Evolutionary conservation across 2,797 vertebrate genomes (phyloP).

Genomic region (Gadopsis marmoratus): DNA sequence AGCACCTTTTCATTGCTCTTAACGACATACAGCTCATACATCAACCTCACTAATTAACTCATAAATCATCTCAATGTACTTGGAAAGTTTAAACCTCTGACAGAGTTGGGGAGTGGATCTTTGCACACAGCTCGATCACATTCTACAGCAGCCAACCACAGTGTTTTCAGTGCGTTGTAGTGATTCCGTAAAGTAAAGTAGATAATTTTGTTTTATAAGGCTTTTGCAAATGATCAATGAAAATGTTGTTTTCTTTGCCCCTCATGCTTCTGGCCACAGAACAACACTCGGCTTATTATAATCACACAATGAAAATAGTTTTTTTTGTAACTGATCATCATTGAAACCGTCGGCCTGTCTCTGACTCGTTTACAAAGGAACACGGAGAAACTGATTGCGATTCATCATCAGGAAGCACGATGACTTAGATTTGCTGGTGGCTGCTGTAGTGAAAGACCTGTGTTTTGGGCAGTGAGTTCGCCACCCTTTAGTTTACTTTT

Average conservation of each 20-base stretch:
- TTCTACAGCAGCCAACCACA: constrained; percentile 2
- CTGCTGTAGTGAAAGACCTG: too few species aligned
- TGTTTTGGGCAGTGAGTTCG: too few species aligned
- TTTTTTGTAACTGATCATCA: too few species aligned
- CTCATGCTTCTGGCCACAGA: background rate
- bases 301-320: too few species aligned
- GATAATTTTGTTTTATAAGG: background rate
- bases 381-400: background rate
- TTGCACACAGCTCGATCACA: background rate
- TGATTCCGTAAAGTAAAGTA: background rate
- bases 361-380: background rate
- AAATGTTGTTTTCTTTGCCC: background rate
- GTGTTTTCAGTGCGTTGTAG: background rate
- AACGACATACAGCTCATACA: constrained; percentile 47
- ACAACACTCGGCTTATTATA: too few species aligned
- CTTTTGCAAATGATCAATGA: background rate
- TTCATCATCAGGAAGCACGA: too few species aligned
- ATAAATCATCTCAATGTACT: constrained; percentile 59
- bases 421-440: too few species aligned
- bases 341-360: too few species aligned
- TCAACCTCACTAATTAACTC: constrained; percentile 69
- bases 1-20: constrained; percentile 62
- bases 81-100: constrained; percentile 23
- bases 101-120: constrained; percentile 1
- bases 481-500: too few species aligned